Base-by-base conservation (phyloP, 2,113 vertebrate species). In the Pogona vitticeps region DNA sequence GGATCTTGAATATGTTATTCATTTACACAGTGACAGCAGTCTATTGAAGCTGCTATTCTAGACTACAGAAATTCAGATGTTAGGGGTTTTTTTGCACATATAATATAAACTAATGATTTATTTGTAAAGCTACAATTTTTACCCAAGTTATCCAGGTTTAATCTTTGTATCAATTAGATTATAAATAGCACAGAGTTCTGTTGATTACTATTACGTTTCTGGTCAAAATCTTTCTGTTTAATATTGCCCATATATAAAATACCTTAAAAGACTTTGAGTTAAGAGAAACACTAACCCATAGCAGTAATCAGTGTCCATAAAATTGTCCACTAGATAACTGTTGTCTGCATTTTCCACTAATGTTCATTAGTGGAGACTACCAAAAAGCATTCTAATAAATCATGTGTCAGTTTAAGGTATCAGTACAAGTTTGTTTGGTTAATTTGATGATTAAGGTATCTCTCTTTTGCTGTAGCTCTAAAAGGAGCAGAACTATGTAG, bases 381-480 rank as follows among this genome's bases (percentile, higher is more conserved):
- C 91, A 94, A 95, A 95, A 96, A 96, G 97, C 96, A 96, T 91
- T 93, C 93, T 97, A 97, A 97, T 98, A 97, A 97, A 97, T 96
- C 96, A 88, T 91, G 95, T 96, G 96, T 97, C 97, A 96, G 94
- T 92, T 92, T 90, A 86, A 94, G 94, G 26, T 95, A 95, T 96
- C 93, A 46, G 93, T 96, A 95, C 94, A 95, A 96, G 94, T 93
- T 95, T 93, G 91, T 90, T 76, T 52, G 46, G 46, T 52, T 92
- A 80, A 84, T 95, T 93, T 89, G 94, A 61, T 10, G 40, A 75
- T 70, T 52, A 68, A 58, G 17, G 71, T 56, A 4, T 77, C 83
- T 17, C 0, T 83, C 31, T 76, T 85, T 80, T 31, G 40, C 42
- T 15, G 83, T 86, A 52, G 36, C 23, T 21, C 10, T 52, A 52